A percentile compares a stretch with the other conserved stretches of the same genome.
Evolutionary conservation across 2,797 vertebrate genomes (phyloP).

Genomic region (Pangasius krempfi): DNA sequence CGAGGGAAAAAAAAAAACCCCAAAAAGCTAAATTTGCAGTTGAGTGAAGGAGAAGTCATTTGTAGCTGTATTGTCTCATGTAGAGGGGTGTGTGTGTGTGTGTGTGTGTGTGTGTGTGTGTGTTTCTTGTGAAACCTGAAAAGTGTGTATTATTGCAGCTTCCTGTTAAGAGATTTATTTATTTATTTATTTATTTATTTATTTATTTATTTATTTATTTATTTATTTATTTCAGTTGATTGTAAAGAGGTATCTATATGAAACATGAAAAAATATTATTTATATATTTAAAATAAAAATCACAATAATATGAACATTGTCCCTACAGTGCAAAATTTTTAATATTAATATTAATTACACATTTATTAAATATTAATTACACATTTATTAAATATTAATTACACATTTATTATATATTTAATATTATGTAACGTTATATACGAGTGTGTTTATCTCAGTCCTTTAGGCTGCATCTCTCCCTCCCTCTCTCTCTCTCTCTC

Average conservation of each 20-base stretch:
- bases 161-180: not conserved
- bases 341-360: not conserved
- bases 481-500: not conserved
- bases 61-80: too few relatives aligned
- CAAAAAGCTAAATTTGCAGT: not conserved
- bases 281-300: not conserved
- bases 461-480: not conserved
- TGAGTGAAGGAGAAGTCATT: not conserved
- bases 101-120: constrained; percentile 18
- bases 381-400: not conserved
- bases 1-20: not conserved
- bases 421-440: not conserved
- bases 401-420: not conserved
- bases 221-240: not conserved
- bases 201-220: not conserved
- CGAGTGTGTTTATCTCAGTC: not conserved
- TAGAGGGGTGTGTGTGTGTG: constrained; percentile 3
- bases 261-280: not conserved
- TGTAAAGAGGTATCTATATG: not conserved
- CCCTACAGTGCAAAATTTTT: not conserved
- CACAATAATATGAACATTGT: not conserved
- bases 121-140: not conserved
- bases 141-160: not conserved
- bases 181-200: not conserved
- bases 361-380: not conserved